These are phyloP conservation scores for Sciurus vulgaris DNA, from an alignment of 2,797 vertebrate species.

Conservation along the genomic window DNA sequence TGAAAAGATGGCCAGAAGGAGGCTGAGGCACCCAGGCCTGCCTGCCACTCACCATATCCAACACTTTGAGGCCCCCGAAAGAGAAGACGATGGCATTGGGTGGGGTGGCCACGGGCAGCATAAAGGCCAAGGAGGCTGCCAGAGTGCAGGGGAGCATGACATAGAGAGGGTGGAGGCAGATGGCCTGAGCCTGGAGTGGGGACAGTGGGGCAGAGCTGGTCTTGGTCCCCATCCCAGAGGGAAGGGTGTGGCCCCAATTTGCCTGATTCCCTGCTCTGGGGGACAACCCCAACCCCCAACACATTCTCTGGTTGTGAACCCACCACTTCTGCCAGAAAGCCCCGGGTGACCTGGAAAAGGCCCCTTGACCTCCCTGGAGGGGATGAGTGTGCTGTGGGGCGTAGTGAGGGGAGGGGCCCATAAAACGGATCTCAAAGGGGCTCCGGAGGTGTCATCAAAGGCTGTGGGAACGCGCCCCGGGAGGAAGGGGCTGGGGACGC, in stretches of 20 bases:
- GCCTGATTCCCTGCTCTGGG: not conserved
- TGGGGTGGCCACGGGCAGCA: slow-evolving; percentile 97
- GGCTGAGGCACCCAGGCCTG: rapidly evolving
- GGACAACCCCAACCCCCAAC: not conserved
- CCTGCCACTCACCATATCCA: slow-evolving; percentile 94
- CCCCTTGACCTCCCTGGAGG: slow-evolving; percentile 77
- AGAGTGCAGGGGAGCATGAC: slow-evolving; percentile 95
- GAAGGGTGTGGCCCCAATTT: not conserved
- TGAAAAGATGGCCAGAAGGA: not conserved
- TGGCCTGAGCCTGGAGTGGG: slow-evolving; percentile 89
- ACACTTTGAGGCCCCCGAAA: slow-evolving; percentile 93
- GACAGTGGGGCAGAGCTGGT: not conserved
- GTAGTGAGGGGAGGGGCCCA: slow-evolving; percentile 77
- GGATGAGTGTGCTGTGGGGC: slow-evolving; percentile 70
- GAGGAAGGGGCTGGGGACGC: slow-evolving; percentile 81
- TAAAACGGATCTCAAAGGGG: slow-evolving; percentile 84
- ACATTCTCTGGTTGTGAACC: not conserved
- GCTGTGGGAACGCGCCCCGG: slow-evolving; percentile 61
- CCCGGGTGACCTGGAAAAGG: slow-evolving; percentile 69
- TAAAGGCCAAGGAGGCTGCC: slow-evolving; percentile 94
- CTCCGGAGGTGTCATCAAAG: slow-evolving; percentile 79
- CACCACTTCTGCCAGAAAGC: slow-evolving; percentile 34
- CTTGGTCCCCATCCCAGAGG: not conserved
- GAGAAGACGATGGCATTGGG: slow-evolving; percentile 97
- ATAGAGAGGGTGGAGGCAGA: slow-evolving; percentile 95